phyloP scores from a whole-genome alignment of 2,113 vertebrate species.

The Phalacrocorax pelagicus region DNA sequence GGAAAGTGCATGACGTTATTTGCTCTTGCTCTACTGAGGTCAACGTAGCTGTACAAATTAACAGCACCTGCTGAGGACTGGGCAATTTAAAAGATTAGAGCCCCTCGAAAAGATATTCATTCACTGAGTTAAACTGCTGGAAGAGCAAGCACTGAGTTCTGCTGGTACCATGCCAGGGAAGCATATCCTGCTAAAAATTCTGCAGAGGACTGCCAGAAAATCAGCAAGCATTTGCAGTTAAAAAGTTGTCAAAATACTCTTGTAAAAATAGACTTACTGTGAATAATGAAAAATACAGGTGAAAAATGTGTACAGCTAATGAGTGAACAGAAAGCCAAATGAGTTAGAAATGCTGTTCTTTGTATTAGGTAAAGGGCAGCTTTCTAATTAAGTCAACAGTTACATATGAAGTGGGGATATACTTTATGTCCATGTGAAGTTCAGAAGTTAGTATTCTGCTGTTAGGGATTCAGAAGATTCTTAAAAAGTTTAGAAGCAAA shows the following conservation, averaged over 20 bases:
- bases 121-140: background rate
- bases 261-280: conserved; percentile 38
- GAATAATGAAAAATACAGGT: conserved; percentile 49
- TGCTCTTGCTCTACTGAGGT: background rate
- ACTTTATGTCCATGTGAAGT: background rate
- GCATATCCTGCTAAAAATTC: conserved; percentile 12
- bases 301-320: conserved; percentile 36
- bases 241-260: conserved; percentile 54
- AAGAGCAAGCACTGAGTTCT: background rate
- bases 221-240: conserved; percentile 16
- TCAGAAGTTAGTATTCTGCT: background rate
- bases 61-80: background rate
- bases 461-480: background rate
- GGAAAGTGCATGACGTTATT: background rate
- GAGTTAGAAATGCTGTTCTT: background rate
- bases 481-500: background rate
- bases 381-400: background rate
- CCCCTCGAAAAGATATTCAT: background rate
- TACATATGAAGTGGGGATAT: background rate
- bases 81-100: background rate
- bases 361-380: background rate
- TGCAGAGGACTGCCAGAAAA: conserved; percentile 29
- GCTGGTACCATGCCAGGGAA: background rate
- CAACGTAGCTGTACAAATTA: background rate
- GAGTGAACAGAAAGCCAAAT: background rate